Evolutionary conservation across 2,113 vertebrate genomes (phyloP), one percentile per base, ranked within the genome.

Genomic region (Crocuta crocuta): DNA sequence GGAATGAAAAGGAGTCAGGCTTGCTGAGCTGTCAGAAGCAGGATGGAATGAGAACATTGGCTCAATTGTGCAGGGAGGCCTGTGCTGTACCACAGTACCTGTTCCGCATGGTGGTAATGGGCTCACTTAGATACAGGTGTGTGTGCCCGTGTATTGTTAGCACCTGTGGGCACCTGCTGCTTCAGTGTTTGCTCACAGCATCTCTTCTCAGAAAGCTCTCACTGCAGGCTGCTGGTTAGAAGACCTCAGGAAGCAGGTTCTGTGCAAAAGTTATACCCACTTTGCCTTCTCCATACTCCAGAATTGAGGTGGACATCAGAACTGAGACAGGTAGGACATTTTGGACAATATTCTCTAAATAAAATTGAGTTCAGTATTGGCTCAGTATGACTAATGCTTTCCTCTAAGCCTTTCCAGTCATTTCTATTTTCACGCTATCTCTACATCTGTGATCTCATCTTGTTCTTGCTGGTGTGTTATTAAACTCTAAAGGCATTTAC

Each of bases 101-200:
- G 0, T 4, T 68, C 11, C 4, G 15, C 13, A 10, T 1, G 9
- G 23, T 11, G 58, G 28, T 11, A 24, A 7, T 0, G 6, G 31
- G 24, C n/a, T 35, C 21, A 4, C 4, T 7, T 10, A 61, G 31
- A 12, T 39, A 8, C 11, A 55, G 23, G 26, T 11, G 33, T n/a
- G 17, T 5, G 24, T 6, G 39, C 50, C 43, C 1, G 1, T 13
- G 13, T 24, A 1, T 24, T 5, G 70, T 50, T 17, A 31, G 55
- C 55, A 39, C 39, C 58, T 45, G 28, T 10, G 11, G 16, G 13
- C 2, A 1, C 50, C 15, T 2, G 17, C 43, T 11, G 24, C 45
- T 39, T 17, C 9, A 1, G 3, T 12, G 43, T 31, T 26, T 63
- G 48, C 17, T 45, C 23, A 0, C 0, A 10, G n/a, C 21, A 17